Conservation (phyloP, 2,113 vertebrate species). For the Tetrax tetrax region DNA sequence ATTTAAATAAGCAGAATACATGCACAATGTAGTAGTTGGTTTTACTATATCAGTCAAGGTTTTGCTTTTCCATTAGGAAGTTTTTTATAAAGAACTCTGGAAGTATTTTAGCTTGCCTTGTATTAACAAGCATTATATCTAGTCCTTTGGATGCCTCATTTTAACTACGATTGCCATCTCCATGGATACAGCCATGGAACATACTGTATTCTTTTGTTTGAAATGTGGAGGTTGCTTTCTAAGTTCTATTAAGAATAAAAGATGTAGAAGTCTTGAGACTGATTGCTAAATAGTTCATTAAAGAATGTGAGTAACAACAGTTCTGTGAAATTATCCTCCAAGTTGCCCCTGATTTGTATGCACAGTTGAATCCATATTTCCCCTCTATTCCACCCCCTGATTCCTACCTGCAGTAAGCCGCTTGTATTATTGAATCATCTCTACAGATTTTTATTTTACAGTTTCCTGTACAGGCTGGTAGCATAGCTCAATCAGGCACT, state of each 20-base stretch:
- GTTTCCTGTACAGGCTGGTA: neutral
- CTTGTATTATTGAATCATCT: neutral
- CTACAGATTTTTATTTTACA: neutral
- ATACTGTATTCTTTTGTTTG: neutral
- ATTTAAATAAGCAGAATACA: neutral
- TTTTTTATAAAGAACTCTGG: neutral
- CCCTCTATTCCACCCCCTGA: neutral
- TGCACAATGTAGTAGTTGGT: neutral
- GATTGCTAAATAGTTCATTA: neutral
- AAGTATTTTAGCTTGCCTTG: neutral
- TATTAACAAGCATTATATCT: neutral
- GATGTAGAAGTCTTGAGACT: neutral
- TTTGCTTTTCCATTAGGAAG: neutral
- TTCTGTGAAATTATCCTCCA: neutral
- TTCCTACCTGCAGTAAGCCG: neutral
- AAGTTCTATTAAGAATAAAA: neutral
- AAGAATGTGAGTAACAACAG: neutral
- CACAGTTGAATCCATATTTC: neutral
- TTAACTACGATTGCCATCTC: neutral
- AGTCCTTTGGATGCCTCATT: neutral
- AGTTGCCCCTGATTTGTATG: neutral
- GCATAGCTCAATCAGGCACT: neutral
- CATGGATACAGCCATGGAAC: neutral
- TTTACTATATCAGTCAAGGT: neutral
- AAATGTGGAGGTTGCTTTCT: neutral